These are phyloP conservation scores for Rosalia funebris DNA, from an alignment of 2,888 invertebrate species.

Conservation along the genomic window DNA sequence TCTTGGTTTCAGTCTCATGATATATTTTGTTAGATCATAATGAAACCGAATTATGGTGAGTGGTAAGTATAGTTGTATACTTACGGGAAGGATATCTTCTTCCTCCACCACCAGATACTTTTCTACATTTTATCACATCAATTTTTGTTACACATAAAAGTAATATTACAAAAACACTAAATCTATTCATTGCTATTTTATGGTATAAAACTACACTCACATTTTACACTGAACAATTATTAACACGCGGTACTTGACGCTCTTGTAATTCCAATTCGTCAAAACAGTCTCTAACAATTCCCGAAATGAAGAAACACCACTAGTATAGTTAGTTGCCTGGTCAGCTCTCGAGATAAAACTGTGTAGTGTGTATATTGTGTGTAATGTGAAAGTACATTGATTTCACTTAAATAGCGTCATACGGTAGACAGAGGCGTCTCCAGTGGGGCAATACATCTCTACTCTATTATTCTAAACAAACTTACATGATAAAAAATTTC, in stretches of 20 bases:
- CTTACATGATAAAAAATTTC: no score
- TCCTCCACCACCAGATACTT: conserved; percentile 11
- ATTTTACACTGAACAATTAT: neutral
- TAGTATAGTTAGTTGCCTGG: neutral
- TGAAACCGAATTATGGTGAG: no score
- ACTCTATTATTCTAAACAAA: no score
- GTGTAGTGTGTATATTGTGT: neutral
- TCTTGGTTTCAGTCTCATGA: no score
- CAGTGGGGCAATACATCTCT: no score
- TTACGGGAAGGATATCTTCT: neutral
- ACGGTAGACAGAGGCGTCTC: no score
- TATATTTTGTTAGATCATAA: no score
- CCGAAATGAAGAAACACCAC: neutral
- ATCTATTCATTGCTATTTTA: neutral
- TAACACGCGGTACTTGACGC: neutral
- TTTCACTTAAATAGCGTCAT: neutral
- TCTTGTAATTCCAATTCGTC: no score
- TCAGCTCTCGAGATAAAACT: neutral
- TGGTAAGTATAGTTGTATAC: no score
- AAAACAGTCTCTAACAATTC: no score
- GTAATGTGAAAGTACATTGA: neutral
- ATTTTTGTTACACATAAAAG: neutral
- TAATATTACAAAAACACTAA: conserved; percentile 18
- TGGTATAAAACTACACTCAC: neutral
- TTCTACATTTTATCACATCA: conserved; percentile 7